These are phyloP conservation scores for Oxyteleia sp. DNA, from an alignment of 2,888 invertebrate genomes.

Conservation along the genomic window DNA sequence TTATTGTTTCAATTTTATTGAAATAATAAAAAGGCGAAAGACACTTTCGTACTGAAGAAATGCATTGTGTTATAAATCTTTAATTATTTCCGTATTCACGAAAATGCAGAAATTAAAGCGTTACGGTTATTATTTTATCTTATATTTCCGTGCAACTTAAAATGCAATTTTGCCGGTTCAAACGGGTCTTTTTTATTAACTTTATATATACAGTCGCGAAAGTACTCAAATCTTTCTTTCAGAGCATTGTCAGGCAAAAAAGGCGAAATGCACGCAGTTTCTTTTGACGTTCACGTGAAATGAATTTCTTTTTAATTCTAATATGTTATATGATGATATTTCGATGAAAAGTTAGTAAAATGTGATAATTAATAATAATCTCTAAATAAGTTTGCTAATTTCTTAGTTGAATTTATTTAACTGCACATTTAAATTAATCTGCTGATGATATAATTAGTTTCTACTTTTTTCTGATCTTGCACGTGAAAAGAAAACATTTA, in stretches of 20 bases:
- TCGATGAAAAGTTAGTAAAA: too few species aligned
- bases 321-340: too few species aligned
- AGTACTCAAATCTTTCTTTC: conserved; percentile 34
- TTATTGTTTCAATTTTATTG: conserved; percentile 20
- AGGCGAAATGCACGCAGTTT: conserved; percentile 42
- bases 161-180: conserved; percentile 34
- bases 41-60: conserved; percentile 5
- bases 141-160: conserved; percentile 30
- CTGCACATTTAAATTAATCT: too few species aligned
- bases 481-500: too few species aligned
- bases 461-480: too few species aligned
- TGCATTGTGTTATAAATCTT: conserved; percentile 9
- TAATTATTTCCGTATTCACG: conserved; percentile 15
- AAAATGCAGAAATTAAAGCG: conserved; percentile 15
- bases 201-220: conserved; percentile 32
- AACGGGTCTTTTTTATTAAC: conserved; percentile 41
- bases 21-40: conserved; percentile 9
- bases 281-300: conserved; percentile 39
- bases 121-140: conserved; percentile 15
- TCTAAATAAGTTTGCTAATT: too few species aligned
- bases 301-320: conserved; percentile 43
- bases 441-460: too few species aligned
- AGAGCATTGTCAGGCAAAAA: conserved; percentile 50
- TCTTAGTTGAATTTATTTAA: too few species aligned
- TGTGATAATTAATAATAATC: too few species aligned